Conservation (phyloP, 30 jellyfish, hydroid and myxozoan genomes). For the Nemopilema nomurai region DNA sequence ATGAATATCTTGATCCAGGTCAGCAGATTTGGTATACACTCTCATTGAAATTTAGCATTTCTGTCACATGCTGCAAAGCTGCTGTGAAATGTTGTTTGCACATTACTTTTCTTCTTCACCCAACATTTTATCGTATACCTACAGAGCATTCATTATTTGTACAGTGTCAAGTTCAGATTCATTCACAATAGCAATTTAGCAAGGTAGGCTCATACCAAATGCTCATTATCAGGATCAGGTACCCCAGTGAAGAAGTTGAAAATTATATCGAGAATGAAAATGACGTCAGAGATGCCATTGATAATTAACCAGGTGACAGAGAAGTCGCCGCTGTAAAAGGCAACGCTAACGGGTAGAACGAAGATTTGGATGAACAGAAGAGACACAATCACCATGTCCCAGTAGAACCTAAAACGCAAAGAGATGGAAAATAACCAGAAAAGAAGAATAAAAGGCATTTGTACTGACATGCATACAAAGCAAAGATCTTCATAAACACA, state of each 20-base stretch:
- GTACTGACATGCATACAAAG: background rate
- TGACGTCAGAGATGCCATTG: constrained; percentile 54
- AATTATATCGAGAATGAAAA: constrained; percentile 43
- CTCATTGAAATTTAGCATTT: no score
- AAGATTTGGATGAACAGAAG: constrained; percentile 66
- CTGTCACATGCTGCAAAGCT: no score
- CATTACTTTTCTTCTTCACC: no score
- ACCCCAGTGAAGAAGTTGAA: constrained; percentile 70
- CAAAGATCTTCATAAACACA: no score
- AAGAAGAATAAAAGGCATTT: background rate
- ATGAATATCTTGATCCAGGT: no score
- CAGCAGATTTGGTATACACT: no score
- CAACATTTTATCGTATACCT: no score
- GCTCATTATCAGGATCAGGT: constrained; percentile 57
- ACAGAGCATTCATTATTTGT: no score
- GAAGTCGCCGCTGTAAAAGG: constrained; percentile 54
- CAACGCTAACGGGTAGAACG: constrained; percentile 67
- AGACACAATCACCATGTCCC: constrained; percentile 61
- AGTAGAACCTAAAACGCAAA: constrained; percentile 46
- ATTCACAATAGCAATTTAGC: background rate
- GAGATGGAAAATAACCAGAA: background rate
- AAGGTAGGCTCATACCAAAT: constrained; percentile 20
- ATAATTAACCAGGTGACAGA: constrained; percentile 56
- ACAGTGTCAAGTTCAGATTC: no score
- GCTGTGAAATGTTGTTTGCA: no score